phyloP scores from a whole-genome alignment of 2,797 vertebrate genomes.

The Amniataba percoides region DNA sequence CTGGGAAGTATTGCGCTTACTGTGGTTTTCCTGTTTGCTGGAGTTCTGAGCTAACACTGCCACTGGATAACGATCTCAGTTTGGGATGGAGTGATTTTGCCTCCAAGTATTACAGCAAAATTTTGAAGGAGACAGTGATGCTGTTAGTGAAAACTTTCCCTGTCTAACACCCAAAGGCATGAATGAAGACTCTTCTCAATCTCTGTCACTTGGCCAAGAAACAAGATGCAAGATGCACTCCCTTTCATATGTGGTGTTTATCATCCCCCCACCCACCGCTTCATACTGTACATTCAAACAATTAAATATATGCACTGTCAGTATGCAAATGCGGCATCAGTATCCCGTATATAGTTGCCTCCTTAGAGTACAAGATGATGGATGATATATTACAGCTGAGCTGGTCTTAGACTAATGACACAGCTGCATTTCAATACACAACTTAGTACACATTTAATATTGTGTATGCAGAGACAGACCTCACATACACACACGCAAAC shows the following conservation, averaged over 20 bases:
- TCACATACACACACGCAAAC: conserved; percentile 34
- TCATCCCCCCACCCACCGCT: conserved; percentile 28
- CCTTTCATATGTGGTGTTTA: conserved; percentile 38
- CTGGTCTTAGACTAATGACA: conserved; percentile 79
- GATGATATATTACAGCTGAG: conserved; percentile 78
- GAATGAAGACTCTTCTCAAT: conserved; percentile 39
- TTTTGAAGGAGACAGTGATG: conserved; percentile 9
- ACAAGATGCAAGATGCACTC: conserved; percentile 29
- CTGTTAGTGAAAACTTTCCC: conserved; percentile 38
- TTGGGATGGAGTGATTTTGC: conserved; percentile 30
- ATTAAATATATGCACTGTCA: conserved; percentile 64
- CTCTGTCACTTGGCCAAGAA: conserved; percentile 47
- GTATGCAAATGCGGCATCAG: conserved; percentile 73
- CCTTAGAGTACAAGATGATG: conserved; percentile 77
- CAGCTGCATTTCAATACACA: conserved; percentile 75
- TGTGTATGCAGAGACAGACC: conserved; percentile 61
- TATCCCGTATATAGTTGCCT: conserved; percentile 67
- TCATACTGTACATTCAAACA: conserved; percentile 57
- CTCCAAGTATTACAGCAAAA: conserved; percentile 24
- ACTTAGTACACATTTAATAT: conserved; percentile 71
- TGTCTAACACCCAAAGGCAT: conserved; percentile 37
- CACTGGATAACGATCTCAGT: conserved; percentile 28
- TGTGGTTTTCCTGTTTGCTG: conserved; percentile 44
- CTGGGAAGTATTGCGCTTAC: conserved; percentile 34
- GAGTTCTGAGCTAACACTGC: conserved; percentile 30